These are phyloP conservation scores for Boleophthalmus pectinirostris DNA, from an alignment of 2,113 vertebrate genomes.

Conservation along the genomic window DNA sequence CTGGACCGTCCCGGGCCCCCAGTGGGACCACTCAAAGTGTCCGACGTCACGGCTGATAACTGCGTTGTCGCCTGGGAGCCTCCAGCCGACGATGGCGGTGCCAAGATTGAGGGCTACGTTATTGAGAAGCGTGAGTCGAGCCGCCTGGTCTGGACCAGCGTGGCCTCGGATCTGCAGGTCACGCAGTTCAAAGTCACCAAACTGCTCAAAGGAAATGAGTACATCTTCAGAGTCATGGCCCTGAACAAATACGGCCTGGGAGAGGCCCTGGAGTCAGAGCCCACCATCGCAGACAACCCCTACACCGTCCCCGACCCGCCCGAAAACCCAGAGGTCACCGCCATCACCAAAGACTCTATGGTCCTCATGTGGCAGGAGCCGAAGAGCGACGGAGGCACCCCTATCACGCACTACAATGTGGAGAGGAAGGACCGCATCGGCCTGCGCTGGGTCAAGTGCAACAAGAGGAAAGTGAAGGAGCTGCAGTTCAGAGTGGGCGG, in stretches of 20 bases:
- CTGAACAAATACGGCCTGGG: conserved; percentile 96
- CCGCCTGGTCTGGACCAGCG: conserved; percentile 93
- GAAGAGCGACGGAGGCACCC: conserved; percentile 90
- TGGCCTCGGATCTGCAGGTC: conserved; percentile 84
- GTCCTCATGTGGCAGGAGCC: conserved; percentile 93
- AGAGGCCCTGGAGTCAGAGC: conserved; percentile 90
- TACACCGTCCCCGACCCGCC: conserved; percentile 89
- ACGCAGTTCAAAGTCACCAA: conserved; percentile 91
- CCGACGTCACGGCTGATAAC: conserved; percentile 90
- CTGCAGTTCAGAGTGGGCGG: conserved; percentile 90
- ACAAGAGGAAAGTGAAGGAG: conserved; percentile 90
- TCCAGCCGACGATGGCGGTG: conserved; percentile 92
- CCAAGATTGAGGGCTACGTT: conserved; percentile 90
- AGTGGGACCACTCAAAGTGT: conserved; percentile 86
- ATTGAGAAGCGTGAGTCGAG: conserved; percentile 98
- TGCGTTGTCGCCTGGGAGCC: conserved; percentile 90
- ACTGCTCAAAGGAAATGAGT: conserved; percentile 96
- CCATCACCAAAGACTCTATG: conserved; percentile 95
- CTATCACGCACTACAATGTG: conserved; percentile 91
- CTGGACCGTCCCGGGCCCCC: conserved; percentile 95
- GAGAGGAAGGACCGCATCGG: conserved; percentile 90
- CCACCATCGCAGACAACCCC: conserved; percentile 89
- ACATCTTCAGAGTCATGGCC: conserved; percentile 97
- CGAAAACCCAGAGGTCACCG: conserved; percentile 89
- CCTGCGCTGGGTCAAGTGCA: conserved; percentile 96